These are phyloP conservation scores for Aleiodes alternator DNA, from an alignment of 2,888 invertebrate species.

Conservation along the genomic window DNA sequence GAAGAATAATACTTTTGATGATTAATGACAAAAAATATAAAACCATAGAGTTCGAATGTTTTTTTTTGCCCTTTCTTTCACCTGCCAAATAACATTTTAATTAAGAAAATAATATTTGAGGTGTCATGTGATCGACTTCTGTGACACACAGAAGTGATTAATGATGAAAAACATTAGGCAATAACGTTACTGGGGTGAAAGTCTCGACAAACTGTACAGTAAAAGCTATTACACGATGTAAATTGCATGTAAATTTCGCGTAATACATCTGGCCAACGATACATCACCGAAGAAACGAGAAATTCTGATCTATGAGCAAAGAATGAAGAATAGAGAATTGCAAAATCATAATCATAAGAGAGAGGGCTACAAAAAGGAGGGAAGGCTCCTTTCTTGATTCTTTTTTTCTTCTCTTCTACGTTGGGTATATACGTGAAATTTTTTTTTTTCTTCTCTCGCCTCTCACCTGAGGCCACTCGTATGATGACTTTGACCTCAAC, in stretches of 20 bases:
- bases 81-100: conserved; percentile 17
- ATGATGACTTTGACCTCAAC: conserved; percentile 28
- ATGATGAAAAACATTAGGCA: conserved; percentile 17
- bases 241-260: conserved; percentile 52
- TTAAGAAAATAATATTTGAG: conserved; percentile 22
- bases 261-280: conserved; percentile 51
- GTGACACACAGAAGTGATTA: conserved; percentile 17
- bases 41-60: neutral
- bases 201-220: conserved; percentile 49
- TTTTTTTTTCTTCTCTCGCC: neutral
- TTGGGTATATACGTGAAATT: neutral
- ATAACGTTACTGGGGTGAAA: conserved; percentile 44
- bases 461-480: neutral
- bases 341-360: conserved; percentile 2
- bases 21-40: conserved; percentile 6
- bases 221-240: conserved; percentile 47
- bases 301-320: conserved; percentile 12
- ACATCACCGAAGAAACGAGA: conserved; percentile 44
- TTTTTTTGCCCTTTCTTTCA: neutral
- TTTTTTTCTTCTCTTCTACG: neutral
- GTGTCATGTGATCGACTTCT: conserved; percentile 31
- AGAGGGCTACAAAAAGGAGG: neutral
- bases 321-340: neutral
- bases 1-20: neutral
- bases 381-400: neutral